Base-by-base conservation (phyloP, 2,113 vertebrate genomes). In the Thalassarche chlororhynchos region DNA sequence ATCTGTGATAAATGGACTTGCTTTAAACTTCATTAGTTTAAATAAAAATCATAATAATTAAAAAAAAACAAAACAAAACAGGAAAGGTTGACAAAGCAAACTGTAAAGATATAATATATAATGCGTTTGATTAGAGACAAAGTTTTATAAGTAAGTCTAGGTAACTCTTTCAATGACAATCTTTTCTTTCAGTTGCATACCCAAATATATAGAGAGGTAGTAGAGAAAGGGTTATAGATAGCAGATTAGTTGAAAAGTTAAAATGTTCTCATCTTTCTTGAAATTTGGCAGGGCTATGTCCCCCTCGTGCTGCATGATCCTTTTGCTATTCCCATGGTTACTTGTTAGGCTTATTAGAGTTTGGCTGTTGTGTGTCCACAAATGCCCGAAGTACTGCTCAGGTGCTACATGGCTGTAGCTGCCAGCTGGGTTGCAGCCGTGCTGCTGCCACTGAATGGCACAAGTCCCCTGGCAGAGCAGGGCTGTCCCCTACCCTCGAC, bases 361-460 rank as follows among this genome's bases (percentile, higher is more conserved):
- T 32, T 72, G 47, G 34, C 64, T 76, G 18, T 47, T 52, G 47
- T 40, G 31, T 3, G 11, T 8, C 24, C 42, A 10, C 38, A 76
- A 6, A 46, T 11, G 9, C 29, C 55, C 1, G 0, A 10, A 23
- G 24, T 28, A 9, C 36, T 18, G 36, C 24, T 32, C 14, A 25
- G 31, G 36, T 4, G 0, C 12, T 17, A 5, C 46, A 44, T 25
- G 31, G 29, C 51, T 21, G 49, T 49, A 18, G 6, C 40, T 79
- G 46, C 19, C 7, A 9, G 26, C 24, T 70, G 68, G 3, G 38
- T 1, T 46, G 46, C 29, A 26, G 19, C 40, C 0, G 0, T 10
- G 14, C 25, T 4, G 0, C 32, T 18, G 32, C 4, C 29, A 21
- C 0, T 8, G 19, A 52, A 21, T 2, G 6, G 23, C 10, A 1